A percentile compares a stretch with the other conserved stretches of the same genome.
Conservation (phyloP, 2,888 invertebrate genomes). For the Rambutsinella grinnellia region DNA sequence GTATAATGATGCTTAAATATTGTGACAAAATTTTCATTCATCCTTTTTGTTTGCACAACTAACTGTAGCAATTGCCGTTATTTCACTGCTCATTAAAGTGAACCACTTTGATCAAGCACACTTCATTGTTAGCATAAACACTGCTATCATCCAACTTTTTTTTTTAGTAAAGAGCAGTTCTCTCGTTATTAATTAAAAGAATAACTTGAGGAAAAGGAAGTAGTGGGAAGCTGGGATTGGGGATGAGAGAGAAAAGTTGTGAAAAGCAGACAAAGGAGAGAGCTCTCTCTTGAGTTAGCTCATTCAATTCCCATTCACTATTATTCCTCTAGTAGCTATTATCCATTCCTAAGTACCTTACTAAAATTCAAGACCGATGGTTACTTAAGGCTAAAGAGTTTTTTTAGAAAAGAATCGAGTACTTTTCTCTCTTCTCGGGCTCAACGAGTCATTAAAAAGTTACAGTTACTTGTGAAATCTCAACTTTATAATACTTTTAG, state of each 20-base stretch:
- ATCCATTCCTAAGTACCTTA: neutral
- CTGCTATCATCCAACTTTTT: no score
- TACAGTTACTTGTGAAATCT: constrained; percentile 4
- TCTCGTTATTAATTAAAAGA: neutral
- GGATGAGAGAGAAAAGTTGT: no score
- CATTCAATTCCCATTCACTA: neutral
- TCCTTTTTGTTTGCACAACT: no score
- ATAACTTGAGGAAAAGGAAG: neutral
- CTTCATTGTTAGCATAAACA: neutral
- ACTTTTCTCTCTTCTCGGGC: constrained; percentile 4
- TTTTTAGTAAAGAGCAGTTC: neutral
- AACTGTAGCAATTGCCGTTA: neutral
- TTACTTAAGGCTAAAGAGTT: neutral
- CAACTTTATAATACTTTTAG: no score
- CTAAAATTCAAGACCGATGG: neutral
- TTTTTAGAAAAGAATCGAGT: neutral
- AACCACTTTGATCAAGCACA: neutral
- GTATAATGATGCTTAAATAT: no score
- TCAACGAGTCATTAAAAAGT: constrained; percentile 25
- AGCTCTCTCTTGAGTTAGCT: neutral
- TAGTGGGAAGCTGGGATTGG: no score
- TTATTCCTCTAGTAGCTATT: neutral
- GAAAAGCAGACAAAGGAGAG: no score
- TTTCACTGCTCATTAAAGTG: neutral
- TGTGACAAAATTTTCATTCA: no score